Percentiles rank a stretch among this genome's conserved stretches.
These are phyloP conservation scores for Ranitomeya imitator DNA, from an alignment of 2,113 vertebrate species.

Conservation along the genomic window DNA sequence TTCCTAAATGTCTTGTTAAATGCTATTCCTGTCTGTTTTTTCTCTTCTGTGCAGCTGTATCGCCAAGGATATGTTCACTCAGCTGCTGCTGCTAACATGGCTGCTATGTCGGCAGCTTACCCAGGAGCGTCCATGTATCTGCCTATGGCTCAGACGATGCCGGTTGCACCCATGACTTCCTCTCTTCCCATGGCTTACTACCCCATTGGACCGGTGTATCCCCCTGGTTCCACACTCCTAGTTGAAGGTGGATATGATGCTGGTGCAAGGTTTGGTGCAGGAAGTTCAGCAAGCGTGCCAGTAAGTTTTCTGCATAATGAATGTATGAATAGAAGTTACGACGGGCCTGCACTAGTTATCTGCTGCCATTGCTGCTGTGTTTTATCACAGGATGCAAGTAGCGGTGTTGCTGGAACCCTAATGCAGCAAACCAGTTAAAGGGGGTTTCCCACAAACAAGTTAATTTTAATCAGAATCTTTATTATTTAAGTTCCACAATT, in stretches of 20 bases:
- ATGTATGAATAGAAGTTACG: background rate
- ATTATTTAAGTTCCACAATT: too few species aligned
- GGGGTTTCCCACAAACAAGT: too few species aligned
- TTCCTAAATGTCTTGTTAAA: too few species aligned
- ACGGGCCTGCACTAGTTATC: background rate
- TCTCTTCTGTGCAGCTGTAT: constrained; percentile 80
- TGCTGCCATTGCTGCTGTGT: background rate
- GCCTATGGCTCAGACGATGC: constrained; percentile 84
- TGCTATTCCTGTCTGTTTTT: constrained; percentile 13
- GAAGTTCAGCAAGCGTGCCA: constrained; percentile 80
- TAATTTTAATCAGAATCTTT: too few species aligned
- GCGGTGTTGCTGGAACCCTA: too few species aligned
- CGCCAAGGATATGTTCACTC: constrained; percentile 91
- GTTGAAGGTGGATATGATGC: constrained; percentile 87
- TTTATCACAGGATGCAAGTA: too few species aligned
- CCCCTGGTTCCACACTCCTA: constrained; percentile 85
- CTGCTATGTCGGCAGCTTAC: constrained; percentile 85
- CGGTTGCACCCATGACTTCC: constrained; percentile 80
- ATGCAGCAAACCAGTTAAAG: too few species aligned
- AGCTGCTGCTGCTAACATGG: constrained; percentile 82
- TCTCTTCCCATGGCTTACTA: constrained; percentile 94
- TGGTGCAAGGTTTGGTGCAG: constrained; percentile 86
- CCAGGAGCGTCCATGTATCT: constrained; percentile 88
- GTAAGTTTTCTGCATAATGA: constrained; percentile 74
- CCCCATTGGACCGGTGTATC: constrained; percentile 86